Conservation (phyloP, 1,140 invertebrate species). For the Brachionus angularis region DNA sequence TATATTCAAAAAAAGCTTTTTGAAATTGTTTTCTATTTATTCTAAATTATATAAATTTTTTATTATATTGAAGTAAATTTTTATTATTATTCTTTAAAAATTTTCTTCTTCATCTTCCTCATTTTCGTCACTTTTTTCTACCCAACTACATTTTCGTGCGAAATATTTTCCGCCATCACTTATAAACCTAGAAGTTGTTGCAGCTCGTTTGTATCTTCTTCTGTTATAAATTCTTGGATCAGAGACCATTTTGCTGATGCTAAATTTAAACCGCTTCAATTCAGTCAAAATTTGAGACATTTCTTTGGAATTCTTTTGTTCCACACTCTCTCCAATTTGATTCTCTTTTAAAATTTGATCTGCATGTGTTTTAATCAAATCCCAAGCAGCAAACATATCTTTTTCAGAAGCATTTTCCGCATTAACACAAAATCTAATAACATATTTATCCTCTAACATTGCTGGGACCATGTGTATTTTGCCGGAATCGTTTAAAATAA, state of each 20-base stretch:
- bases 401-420: conserved; percentile 79
- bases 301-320: neutral
- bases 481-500: conserved; percentile 88
- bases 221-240: conserved; percentile 37
- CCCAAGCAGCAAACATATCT: conserved; percentile 85
- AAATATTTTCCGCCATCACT: conserved; percentile 26
- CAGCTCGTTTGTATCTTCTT: conserved; percentile 15
- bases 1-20: too few relatives aligned
- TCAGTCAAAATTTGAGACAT: neutral
- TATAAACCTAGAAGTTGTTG: neutral
- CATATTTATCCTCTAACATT: conserved; percentile 72
- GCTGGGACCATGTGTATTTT: conserved; percentile 96
- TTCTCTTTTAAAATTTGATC: conserved; percentile 30
- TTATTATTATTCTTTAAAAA: too few relatives aligned
- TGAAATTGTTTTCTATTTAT: too few relatives aligned
- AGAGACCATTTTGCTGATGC: conserved; percentile 35
- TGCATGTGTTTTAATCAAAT: conserved; percentile 64
- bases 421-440: conserved; percentile 77
- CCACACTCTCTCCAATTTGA: neutral
- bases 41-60: too few relatives aligned
- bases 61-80: too few relatives aligned
- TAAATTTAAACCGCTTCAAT: conserved; percentile 12
- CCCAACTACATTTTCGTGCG: conserved; percentile 23
- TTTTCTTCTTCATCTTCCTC: too few relatives aligned
- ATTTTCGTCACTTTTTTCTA: conserved; percentile 12